phyloP scores from a whole-genome alignment of 1,140 invertebrate genomes.

The Lordiphosa mommai region DNA sequence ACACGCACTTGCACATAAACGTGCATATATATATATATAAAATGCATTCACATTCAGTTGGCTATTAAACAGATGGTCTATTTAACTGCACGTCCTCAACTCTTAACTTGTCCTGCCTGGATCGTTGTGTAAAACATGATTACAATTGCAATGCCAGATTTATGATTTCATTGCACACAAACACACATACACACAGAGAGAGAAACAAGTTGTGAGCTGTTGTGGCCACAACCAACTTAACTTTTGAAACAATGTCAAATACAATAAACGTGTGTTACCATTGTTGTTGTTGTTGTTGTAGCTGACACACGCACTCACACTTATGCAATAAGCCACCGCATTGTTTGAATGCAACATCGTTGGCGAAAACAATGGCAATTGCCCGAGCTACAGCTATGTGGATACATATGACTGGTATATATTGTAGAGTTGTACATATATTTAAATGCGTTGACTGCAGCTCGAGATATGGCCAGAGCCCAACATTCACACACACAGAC shows the following conservation, averaged over 20 bases:
- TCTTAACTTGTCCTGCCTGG: conserved; percentile 14
- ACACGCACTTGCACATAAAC: too few species aligned
- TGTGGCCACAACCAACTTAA: conserved; percentile 66
- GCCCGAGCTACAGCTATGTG: conserved; percentile 6
- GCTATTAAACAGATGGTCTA: background rate
- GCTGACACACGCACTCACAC: conserved; percentile 3
- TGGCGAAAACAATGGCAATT: conserved; percentile 33
- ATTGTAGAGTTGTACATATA: conserved; percentile 15
- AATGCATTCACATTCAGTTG: too few species aligned
- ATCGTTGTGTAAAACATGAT: conserved; percentile 24
- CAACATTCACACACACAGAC: conserved; percentile 8
- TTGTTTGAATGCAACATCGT: conserved; percentile 31
- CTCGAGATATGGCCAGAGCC: conserved; percentile 23
- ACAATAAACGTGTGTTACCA: conserved; percentile 46
- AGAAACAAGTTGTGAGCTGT: conserved; percentile 42
- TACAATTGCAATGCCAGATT: conserved; percentile 48
- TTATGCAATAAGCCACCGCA: conserved; percentile 21
- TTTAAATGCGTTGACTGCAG: conserved; percentile 29
- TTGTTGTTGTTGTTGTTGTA: conserved; percentile 4
- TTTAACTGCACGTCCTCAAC: conserved; percentile 5
- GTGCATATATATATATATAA: too few species aligned
- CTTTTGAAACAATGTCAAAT: conserved; percentile 73
- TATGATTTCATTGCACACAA: conserved; percentile 32
- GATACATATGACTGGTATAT: conserved; percentile 8
- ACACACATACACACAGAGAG: conserved; percentile 9